Conservation (phyloP, 2,888 invertebrate species). For the Scaeva pyrastri region DNA sequence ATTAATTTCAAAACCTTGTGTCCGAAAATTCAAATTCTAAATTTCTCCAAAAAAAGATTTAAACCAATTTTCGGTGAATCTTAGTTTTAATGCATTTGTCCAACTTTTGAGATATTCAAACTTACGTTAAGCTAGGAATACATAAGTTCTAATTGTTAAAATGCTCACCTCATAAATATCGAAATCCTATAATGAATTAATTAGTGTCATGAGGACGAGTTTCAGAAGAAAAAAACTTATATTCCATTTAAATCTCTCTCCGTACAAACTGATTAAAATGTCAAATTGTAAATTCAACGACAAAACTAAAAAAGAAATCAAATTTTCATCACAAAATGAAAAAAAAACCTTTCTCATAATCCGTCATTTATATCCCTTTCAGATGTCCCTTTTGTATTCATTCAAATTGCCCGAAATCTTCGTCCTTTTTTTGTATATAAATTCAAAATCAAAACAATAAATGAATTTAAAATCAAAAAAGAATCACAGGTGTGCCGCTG, state of each 20-base stretch:
- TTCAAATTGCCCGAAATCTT: not conserved
- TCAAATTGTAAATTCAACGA: not conserved
- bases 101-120: too few species aligned
- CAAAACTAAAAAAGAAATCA: not conserved
- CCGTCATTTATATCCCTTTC: not conserved
- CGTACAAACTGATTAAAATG: not conserved
- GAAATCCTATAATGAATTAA: too few species aligned
- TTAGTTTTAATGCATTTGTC: too few species aligned
- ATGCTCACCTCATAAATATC: too few species aligned
- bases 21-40: too few species aligned
- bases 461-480: slow-evolving; percentile 43
- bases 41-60: too few species aligned
- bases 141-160: too few species aligned
- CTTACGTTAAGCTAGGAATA: too few species aligned
- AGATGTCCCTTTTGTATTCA: not conserved
- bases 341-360: not conserved
- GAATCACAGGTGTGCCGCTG: slow-evolving; percentile 56
- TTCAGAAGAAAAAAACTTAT: not conserved
- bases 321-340: not conserved
- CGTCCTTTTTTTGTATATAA: not conserved
- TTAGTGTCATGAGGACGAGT: too few species aligned
- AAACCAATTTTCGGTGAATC: too few species aligned
- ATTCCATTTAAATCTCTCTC: not conserved
- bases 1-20: too few species aligned
- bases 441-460: slow-evolving; percentile 32